These are phyloP conservation scores for Hydrochoerus hydrochaeris DNA, from an alignment of 2,113 vertebrate genomes.

Conservation along the genomic window DNA sequence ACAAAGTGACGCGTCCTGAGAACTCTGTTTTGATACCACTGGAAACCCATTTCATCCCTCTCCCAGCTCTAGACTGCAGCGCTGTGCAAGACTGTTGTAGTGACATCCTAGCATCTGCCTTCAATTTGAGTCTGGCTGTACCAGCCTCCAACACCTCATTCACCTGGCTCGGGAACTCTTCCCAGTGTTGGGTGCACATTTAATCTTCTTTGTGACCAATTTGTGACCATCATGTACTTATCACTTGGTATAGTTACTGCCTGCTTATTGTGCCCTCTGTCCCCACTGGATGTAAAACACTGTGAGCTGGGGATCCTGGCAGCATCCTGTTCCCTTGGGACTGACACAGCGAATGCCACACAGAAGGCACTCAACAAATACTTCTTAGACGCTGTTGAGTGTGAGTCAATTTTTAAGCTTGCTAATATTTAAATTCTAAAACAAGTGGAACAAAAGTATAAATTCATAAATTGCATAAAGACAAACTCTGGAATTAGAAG, in stretches of 20 bases:
- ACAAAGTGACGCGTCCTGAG: not conserved
- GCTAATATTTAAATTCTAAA: constrained; percentile 37
- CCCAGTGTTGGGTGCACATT: not conserved
- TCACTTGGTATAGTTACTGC: not conserved
- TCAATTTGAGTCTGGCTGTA: not conserved
- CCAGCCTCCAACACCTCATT: not conserved
- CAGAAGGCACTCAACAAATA: not conserved
- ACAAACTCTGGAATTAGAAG: constrained; percentile 54
- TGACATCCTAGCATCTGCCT: not conserved
- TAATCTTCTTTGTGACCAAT: not conserved
- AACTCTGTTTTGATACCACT: not conserved
- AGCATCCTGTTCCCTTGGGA: not conserved
- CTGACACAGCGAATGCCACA: too few species aligned
- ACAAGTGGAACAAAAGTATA: constrained; percentile 32
- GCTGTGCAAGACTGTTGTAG: not conserved
- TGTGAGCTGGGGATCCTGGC: not conserved
- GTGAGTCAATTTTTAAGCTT: not conserved
- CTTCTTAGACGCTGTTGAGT: not conserved
- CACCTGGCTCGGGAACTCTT: not conserved
- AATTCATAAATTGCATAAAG: constrained; percentile 5
- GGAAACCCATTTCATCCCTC: not conserved
- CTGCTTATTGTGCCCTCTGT: not conserved
- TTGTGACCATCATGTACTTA: not conserved
- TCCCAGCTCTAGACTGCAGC: not conserved
- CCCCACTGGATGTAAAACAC: not conserved